Percentiles rank a stretch among this genome's conserved stretches.
Conservation (phyloP, 1,140 invertebrate species). For the Panagrolaimus sp. region DNA sequence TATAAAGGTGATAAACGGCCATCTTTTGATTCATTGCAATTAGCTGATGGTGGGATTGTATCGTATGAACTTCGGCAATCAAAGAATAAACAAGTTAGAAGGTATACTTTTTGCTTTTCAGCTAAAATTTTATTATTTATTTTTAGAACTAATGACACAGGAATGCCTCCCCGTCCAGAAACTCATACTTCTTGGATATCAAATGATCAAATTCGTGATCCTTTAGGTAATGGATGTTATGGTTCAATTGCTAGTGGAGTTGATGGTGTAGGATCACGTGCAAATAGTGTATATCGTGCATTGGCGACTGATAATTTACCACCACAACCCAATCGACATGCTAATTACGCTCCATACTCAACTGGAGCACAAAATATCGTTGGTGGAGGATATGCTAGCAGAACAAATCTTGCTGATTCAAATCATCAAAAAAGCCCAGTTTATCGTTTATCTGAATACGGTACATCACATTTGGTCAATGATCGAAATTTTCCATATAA, state of each 20-base stretch:
- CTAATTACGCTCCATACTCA: background rate
- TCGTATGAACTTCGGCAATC: slow-evolving; percentile 43
- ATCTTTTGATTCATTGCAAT: slow-evolving; percentile 44
- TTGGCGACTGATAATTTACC: slow-evolving; percentile 29
- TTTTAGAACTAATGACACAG: slow-evolving; percentile 9
- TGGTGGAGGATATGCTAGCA: background rate
- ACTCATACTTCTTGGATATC: slow-evolving; percentile 26
- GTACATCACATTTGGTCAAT: slow-evolving; percentile 1
- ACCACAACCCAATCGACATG: background rate
- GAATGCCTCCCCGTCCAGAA: slow-evolving; percentile 14
- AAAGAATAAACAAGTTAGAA: slow-evolving; percentile 14
- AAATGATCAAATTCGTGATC: slow-evolving; percentile 15
- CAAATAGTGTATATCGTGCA: slow-evolving; percentile 19
- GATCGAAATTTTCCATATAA: background rate
- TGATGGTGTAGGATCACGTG: slow-evolving; percentile 1
- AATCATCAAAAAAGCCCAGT: background rate
- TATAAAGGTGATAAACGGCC: slow-evolving; percentile 29
- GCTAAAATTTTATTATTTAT: background rate
- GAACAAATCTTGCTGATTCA: background rate
- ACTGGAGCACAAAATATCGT: background rate
- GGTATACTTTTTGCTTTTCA: background rate
- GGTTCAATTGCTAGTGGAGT: slow-evolving; percentile 24
- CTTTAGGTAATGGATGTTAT: slow-evolving; percentile 6
- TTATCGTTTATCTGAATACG: background rate
- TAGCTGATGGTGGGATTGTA: slow-evolving; percentile 43